Base-by-base conservation (phyloP, 2,888 invertebrate genomes). In the Pammene aurita region DNA sequence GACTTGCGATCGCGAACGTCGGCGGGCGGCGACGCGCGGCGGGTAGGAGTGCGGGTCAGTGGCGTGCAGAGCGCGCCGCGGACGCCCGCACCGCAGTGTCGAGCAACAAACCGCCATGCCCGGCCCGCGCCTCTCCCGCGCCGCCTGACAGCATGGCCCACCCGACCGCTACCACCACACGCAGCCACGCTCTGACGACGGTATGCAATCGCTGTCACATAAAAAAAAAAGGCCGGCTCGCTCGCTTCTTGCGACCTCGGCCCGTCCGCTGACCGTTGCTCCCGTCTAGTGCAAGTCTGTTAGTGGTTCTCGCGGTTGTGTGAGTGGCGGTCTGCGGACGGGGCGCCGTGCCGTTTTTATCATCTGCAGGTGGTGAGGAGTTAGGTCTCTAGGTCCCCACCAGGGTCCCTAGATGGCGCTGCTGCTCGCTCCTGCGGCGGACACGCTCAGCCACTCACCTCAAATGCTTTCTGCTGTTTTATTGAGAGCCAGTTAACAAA, bases 161-260 rank as follows among this genome's bases (percentile, higher is more conserved):
- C 83, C 89, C 89, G 88, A 90, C 89, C 91, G 92, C 92, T 89
- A 90, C 90, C 91, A 89, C 86, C 91, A 88, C 92, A 89, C 92
- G 90, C 91, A 92, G 90, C 92, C 90, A 91, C 91, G 92, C 92
- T 90, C 92, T 91, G 91, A 92, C 92, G 88, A 92, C 92, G 92
- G 92, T 92, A 92, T 87, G 91, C 84, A 83, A 54, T 83, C 85
- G 62, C 64, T 60, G 69, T 65, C 67, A 65, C 58, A 67, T 60
- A 67, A 66, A 62, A 61, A 61, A n/a, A 61, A 67, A 48, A 52
- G 44, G 46, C 50, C 58, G 55, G 73, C 71, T 48, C 64, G 66
- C 67, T 62, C 73, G 72, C 77, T 67, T 72, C 73, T 34, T 73
- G 72, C 77, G 72, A 74, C 76, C 74, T 73, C 74, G 74, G 75